phyloP scores from a whole-genome alignment of 2,888 invertebrate genomes.

The Oasisia sp. region DNA sequence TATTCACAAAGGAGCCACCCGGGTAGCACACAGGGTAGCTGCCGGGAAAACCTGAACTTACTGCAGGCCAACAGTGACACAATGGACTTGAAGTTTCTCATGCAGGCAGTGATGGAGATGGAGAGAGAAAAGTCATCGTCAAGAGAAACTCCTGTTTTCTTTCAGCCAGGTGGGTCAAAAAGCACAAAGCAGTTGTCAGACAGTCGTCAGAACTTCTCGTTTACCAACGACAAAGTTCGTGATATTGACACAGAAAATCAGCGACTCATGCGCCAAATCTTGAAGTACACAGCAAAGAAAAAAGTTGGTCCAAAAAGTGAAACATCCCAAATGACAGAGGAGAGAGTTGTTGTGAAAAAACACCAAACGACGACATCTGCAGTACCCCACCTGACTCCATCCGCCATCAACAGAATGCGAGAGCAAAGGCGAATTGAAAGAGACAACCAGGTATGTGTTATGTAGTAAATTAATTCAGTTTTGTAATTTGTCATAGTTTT shows the following conservation, averaged over 20 bases:
- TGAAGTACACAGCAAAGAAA: slow-evolving; percentile 41
- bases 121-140: slow-evolving; percentile 27
- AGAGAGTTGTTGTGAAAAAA: neutral
- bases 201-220: slow-evolving; percentile 45
- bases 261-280: slow-evolving; percentile 55
- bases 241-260: slow-evolving; percentile 60
- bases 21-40: neutral
- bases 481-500: no score
- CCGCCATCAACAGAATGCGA: slow-evolving; percentile 68
- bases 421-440: slow-evolving; percentile 69
- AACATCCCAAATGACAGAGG: neutral
- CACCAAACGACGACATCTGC: slow-evolving; percentile 55
- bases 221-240: slow-evolving; percentile 49
- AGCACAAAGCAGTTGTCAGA: neutral
- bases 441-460: slow-evolving; percentile 69
- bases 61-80: slow-evolving; percentile 32
- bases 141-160: neutral
- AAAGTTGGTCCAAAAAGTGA: slow-evolving; percentile 17
- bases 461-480: no score
- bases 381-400: slow-evolving; percentile 43
- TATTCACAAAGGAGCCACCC: neutral
- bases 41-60: slow-evolving; percentile 25
- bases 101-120: slow-evolving; percentile 41
- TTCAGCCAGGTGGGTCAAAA: slow-evolving; percentile 25
- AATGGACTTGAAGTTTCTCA: slow-evolving; percentile 37